Conservation (phyloP, 2,113 vertebrate genomes). For the Acrocephalus arundinaceus region DNA sequence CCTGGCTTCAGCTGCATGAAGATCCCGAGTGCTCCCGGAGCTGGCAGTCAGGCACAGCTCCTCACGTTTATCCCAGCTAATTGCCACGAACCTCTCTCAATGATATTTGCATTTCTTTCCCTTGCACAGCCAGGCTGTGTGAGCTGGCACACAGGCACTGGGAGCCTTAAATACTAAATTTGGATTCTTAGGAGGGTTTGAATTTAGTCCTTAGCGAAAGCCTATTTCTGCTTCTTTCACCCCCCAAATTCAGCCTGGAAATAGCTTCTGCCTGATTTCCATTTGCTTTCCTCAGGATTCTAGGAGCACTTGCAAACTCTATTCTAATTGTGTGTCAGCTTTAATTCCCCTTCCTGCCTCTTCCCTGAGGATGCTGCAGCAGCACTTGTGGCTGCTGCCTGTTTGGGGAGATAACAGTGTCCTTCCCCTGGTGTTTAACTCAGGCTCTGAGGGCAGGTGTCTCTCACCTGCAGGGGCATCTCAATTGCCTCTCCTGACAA, state of each 20-base stretch:
- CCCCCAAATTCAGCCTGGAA: slow-evolving; percentile 4
- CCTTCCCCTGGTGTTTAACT: background rate
- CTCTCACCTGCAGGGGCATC: background rate
- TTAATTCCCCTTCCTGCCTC: background rate
- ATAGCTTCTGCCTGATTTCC: slow-evolving; percentile 1
- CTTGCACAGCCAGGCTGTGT: background rate
- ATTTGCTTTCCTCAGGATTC: background rate
- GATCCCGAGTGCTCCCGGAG: background rate
- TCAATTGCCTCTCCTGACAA: background rate
- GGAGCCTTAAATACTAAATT: background rate
- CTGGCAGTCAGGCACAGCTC: background rate
- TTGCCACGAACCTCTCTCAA: background rate
- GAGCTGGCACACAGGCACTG: background rate
- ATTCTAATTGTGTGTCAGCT: slow-evolving; percentile 9
- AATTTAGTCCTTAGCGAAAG: background rate
- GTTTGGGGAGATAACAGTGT: background rate
- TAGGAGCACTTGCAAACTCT: background rate
- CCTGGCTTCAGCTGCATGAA: background rate
- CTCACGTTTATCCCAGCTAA: background rate
- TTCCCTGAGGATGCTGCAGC: background rate
- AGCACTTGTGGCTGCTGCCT: background rate
- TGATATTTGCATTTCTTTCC: background rate
- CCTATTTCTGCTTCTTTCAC: slow-evolving; percentile 6
- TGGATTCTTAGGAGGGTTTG: background rate
- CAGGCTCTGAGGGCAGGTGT: background rate